phyloP scores from a whole-genome alignment of 2,888 invertebrate genomes.

The Zhengitettix transpicula region DNA sequence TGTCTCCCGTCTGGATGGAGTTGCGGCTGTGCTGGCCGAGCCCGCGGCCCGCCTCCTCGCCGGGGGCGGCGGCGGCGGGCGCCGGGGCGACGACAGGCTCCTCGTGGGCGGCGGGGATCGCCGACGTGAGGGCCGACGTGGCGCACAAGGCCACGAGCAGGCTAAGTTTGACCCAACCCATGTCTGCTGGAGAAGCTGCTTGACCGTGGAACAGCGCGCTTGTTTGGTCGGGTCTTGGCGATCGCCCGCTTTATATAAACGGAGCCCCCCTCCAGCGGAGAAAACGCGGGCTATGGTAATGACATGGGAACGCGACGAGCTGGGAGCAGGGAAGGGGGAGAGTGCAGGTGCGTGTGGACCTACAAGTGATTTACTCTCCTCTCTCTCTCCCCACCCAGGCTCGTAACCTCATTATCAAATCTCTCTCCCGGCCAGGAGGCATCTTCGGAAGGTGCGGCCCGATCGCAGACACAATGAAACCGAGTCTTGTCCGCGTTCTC shows the following conservation, averaged over 20 bases:
- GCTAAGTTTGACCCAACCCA: background rate
- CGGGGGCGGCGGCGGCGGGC: conserved; percentile 52
- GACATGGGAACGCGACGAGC: background rate
- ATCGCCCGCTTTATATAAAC: background rate
- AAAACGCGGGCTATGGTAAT: conserved; percentile 4
- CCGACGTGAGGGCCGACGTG: background rate
- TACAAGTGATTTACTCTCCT: too few species aligned
- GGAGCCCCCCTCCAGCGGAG: background rate
- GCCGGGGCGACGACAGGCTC: conserved; percentile 18
- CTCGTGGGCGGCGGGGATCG: conserved; percentile 5
- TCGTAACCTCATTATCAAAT: background rate
- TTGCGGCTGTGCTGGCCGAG: conserved; percentile 30
- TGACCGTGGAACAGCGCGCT: background rate
- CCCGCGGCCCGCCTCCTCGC: conserved; percentile 32
- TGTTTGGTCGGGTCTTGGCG: background rate
- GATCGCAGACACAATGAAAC: too few species aligned
- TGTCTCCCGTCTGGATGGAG: conserved; percentile 52
- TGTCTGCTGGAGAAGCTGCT: background rate
- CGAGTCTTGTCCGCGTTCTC: too few species aligned
- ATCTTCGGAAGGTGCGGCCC: too few species aligned
- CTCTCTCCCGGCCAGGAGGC: background rate
- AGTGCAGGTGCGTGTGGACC: background rate
- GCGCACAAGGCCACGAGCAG: background rate
- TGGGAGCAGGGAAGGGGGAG: background rate
- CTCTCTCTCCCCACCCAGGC: background rate